These are phyloP conservation scores for Centropyge bicolor DNA, from an alignment of 2,797 vertebrate species.

Conservation along the genomic window DNA sequence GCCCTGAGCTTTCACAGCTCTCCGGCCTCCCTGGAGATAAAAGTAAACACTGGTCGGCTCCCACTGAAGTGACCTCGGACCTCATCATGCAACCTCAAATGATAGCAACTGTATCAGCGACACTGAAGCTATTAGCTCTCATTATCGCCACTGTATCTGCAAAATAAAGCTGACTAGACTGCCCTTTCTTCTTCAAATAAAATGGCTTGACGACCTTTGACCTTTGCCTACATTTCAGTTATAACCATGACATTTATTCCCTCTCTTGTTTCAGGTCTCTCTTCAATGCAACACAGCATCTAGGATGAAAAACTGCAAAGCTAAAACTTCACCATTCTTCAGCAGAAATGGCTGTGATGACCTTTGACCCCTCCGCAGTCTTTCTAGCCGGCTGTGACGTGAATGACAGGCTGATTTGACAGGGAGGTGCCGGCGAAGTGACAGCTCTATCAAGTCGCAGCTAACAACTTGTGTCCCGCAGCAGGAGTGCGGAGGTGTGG, in stretches of 20 bases:
- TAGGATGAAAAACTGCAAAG: neutral
- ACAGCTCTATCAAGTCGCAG: constrained; percentile 16
- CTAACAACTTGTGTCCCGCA: neutral
- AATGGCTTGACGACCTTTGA: constrained; percentile 13
- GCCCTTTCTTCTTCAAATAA: neutral
- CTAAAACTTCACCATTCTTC: neutral
- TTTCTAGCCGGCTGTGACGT: neutral
- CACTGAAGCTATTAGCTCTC: neutral
- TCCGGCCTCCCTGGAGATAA: neutral
- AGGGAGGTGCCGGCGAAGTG: neutral
- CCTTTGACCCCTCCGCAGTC: constrained; percentile 17
- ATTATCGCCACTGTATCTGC: neutral
- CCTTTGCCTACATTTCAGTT: neutral
- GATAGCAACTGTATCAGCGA: neutral
- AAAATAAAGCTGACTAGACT: neutral
- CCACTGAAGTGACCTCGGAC: neutral
- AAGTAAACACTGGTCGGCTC: neutral
- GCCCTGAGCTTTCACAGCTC: neutral
- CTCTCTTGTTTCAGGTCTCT: neutral
- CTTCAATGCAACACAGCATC: neutral
- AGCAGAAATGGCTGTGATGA: neutral
- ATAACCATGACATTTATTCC: neutral
- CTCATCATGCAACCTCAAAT: constrained; percentile 7
- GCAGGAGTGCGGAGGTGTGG: constrained; percentile 1
- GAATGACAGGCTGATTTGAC: constrained; percentile 15